Conservation (phyloP, 2,888 invertebrate species). For the Morinoia aosen region DNA sequence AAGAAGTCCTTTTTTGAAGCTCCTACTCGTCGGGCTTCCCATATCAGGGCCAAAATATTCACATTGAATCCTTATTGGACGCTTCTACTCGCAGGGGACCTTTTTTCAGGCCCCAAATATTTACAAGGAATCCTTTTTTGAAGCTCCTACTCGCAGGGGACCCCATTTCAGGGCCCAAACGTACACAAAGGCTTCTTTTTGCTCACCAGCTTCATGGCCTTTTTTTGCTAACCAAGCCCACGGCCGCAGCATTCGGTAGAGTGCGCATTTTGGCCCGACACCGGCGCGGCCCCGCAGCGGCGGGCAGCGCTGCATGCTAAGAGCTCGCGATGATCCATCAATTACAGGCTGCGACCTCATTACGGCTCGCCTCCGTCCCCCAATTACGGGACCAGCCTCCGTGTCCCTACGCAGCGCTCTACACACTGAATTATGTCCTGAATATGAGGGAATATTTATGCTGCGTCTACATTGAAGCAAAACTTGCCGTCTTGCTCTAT, state of each 20-base stretch:
- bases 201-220: neutral
- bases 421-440: neutral
- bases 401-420: neutral
- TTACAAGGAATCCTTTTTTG: neutral
- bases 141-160: neutral
- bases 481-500: neutral
- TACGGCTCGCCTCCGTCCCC: neutral
- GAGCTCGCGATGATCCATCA: constrained; percentile 42
- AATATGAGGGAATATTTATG: neutral
- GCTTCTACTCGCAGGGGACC: too few species aligned
- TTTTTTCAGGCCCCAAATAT: too few species aligned
- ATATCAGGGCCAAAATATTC: too few species aligned
- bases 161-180: too few species aligned
- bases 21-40: too few species aligned
- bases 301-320: constrained; percentile 26
- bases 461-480: neutral
- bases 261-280: neutral
- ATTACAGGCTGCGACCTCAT: neutral
- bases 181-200: too few species aligned
- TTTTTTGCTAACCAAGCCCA: too few species aligned
- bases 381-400: neutral
- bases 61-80: too few species aligned
- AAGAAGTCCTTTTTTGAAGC: too few species aligned
- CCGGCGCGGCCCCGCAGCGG: neutral
- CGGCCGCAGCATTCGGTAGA: neutral